Evolutionary conservation across 2,888 invertebrate species (phyloP), one percentile per base, ranked within the genome.

Genomic region (Odontothrips loti): DNA sequence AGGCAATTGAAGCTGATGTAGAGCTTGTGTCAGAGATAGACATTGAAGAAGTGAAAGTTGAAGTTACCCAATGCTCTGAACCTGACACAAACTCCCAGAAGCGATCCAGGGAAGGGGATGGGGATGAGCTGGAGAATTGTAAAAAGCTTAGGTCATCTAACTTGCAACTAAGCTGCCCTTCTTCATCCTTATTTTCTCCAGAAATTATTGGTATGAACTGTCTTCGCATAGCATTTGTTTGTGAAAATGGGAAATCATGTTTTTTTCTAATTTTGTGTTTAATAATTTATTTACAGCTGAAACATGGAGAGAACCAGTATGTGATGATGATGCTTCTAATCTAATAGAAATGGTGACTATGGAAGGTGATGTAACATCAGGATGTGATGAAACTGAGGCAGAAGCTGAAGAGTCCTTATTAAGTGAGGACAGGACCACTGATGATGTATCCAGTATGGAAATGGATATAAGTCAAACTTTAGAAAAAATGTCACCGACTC

Each of bases 31-130:
- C 48, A n/a, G 82, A 82, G 79, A 43, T 43, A 79, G 82, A 68
- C 82, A 82, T 47, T 83, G 83, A 79, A 82, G 84, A 51, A 82
- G 82, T 43, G 82, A 82, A 63, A 83, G 83, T 79, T 82, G 83
- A n/a, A 83, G 84, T 34, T 82, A 80, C 75, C 27, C 80, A 83
- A 47, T 84, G 83, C 82, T 82, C 82, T 34, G 82, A 81, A 79
- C 78, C 82, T 79, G 79, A 80, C 51, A 79, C 27, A 79, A 79
- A 81, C 78, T 79, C 78, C 79, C 79, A 81, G 80, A 51, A 80
- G 23, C 79, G 79, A 79, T 63, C 27, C 20, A 82, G 81, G 34
- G 81, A 83, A 80, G 47, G 47, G 43, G 80, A 81, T 27, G 80
- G 47, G 4, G 82, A 83, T 29, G 83, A 84, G 51, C 82, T 82